phyloP scores from a whole-genome alignment of 2,797 vertebrate species.

The Numenius phaeopus region DNA sequence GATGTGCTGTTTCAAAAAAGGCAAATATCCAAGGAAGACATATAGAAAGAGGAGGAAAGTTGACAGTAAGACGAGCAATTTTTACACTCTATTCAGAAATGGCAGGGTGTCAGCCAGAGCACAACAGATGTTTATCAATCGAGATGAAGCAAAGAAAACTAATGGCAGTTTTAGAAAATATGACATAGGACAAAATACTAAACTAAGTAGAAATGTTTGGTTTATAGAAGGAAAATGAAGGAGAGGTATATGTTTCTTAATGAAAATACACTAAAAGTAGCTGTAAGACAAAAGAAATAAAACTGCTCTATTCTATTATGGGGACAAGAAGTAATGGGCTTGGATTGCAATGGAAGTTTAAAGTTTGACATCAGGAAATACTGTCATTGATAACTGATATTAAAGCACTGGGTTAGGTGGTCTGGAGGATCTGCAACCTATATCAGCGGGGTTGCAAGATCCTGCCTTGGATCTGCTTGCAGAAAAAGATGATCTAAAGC shows the following conservation, averaged over 20 bases:
- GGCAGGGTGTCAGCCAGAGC: neutral
- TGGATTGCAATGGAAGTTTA: neutral
- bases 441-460: neutral
- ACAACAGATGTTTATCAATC: neutral
- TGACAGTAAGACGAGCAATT: neutral
- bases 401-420: neutral
- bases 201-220: neutral
- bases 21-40: neutral
- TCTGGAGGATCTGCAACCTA: neutral
- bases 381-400: neutral
- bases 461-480: neutral
- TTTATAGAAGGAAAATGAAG: neutral
- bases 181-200: neutral
- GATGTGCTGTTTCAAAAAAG: neutral
- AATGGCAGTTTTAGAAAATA: neutral
- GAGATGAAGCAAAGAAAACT: neutral
- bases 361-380: neutral
- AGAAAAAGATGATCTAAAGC: neutral
- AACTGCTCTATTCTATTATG: accelerated
- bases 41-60: neutral
- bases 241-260: neutral
- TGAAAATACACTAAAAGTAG: neutral
- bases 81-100: neutral
- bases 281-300: neutral
- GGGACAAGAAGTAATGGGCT: neutral